A percentile compares a stretch with the other conserved stretches of the same genome.
Evolutionary conservation across 2,888 invertebrate species (phyloP).

Genomic region (Drosophila robusta): DNA sequence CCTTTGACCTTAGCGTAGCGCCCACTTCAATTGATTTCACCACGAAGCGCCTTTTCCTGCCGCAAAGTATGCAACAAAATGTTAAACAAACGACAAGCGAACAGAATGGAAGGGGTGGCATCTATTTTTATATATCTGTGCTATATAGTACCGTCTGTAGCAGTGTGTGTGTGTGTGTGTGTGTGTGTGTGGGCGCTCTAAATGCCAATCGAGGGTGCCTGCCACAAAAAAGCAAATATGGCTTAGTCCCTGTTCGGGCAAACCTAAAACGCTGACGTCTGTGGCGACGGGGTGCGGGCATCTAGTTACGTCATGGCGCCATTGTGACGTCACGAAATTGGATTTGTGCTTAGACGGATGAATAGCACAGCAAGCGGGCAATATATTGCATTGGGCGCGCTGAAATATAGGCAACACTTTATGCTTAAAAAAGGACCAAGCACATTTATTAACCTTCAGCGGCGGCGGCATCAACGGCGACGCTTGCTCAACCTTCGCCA

Average conservation of each 20-base stretch:
- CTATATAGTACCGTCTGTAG: neutral
- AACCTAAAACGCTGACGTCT: conserved; percentile 17
- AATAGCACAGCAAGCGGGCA: neutral
- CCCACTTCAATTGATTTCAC: conserved; percentile 54
- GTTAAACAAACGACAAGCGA: conserved; percentile 38
- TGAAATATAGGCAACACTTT: conserved; percentile 44
- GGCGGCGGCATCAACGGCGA: conserved; percentile 13
- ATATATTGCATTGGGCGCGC: conserved; percentile 9
- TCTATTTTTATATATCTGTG: conserved; percentile 41
- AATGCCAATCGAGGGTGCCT: conserved; percentile 54
- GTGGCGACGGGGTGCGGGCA: conserved; percentile 2
- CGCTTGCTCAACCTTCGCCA: conserved; percentile 62
- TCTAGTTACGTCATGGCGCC: conserved; percentile 30
- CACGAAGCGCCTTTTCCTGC: conserved; percentile 10
- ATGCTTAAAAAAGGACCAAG: conserved; percentile 21
- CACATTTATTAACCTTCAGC: conserved; percentile 59
- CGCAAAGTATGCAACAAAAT: conserved; percentile 53
- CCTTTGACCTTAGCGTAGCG: conserved; percentile 60
- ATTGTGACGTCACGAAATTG: conserved; percentile 56
- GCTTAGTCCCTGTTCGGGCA: neutral
- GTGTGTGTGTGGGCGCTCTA: conserved; percentile 35
- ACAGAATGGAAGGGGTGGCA: neutral
- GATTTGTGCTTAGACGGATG: neutral
- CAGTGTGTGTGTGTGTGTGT: neutral
- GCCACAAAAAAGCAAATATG: conserved; percentile 12